A percentile compares a stretch with the other conserved stretches of the same genome.
Evolutionary conservation across 2,113 vertebrate genomes (phyloP).

Genomic region (Panthera tigris): DNA sequence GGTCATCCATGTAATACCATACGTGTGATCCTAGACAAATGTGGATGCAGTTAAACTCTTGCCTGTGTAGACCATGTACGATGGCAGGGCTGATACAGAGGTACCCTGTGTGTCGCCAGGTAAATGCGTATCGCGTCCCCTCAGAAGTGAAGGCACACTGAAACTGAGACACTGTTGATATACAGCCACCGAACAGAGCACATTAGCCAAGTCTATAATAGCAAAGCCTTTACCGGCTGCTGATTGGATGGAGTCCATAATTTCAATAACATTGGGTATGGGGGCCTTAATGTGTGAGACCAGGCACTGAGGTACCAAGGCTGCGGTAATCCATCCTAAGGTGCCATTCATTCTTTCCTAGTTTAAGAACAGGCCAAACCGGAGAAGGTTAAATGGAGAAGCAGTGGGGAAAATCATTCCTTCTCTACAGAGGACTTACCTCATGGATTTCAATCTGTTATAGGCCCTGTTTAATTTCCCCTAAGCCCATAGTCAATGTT

Average conservation of each 20-base stretch:
- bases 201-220: background rate
- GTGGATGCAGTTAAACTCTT: background rate
- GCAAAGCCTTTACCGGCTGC: background rate
- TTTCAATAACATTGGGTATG: background rate
- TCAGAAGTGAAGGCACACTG: background rate
- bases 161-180: background rate
- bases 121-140: no score
- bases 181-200: background rate
- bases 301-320: background rate
- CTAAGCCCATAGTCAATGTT: background rate
- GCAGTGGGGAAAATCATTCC: background rate
- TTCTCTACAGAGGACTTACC: background rate
- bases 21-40: background rate
- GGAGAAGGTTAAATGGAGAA: background rate
- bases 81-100: background rate
- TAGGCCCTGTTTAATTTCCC: background rate
- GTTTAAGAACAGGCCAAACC: background rate
- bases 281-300: background rate
- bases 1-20: background rate
- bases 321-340: background rate
- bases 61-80: background rate
- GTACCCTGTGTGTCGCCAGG: background rate
- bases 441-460: background rate
- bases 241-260: background rate
- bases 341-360: background rate